Evolutionary conservation across 2,888 invertebrate species (phyloP), one percentile per base, ranked within the genome.

Genomic region (Sceliomorpha sp.): DNA sequence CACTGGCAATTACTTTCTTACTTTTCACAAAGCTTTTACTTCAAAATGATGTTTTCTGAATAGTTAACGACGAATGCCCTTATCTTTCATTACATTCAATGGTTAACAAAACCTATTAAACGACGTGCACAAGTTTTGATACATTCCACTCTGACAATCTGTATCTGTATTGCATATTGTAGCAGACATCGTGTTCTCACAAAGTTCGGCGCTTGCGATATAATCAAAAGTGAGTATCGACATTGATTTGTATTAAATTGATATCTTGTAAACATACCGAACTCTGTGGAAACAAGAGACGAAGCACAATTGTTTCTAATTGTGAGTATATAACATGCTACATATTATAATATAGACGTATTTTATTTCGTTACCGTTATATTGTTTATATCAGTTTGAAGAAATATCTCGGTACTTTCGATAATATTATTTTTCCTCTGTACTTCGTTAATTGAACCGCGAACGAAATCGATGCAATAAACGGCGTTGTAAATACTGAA

Each of bases 381-480:
- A 74, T 72, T 75, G 63, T 78, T 73, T 80, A 79, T 79, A 80
- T 76, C 76, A 81, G 76, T 82, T 77, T 77, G 82, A 83, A 81
- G 80, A 83, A 81, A 81, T 82, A 83, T 79, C 62, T 73, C 62
- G 75, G 81, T 78, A 80, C 72, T 77, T 70, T 76, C 50, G 73
- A 77, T 77, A 73, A 32, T 56, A 70, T 56, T 72, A 56, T 10
- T 26, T 73, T 63, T 40, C 37, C 56, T 64, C 51, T 62, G 44
- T 36, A 55, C 40, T 56, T 47, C 13, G 36, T 50, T 44, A 47
- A 58, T 29, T 42, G 42, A 63, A 14, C 53, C 42, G 48, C 47
- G 40, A 55, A 63, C 48, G 10, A 44, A 63, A 37, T 50, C 50
- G 56, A 56, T 56, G 56, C 36, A 50, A 50, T 42, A 56, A 56